A percentile compares a stretch with the other conserved stretches of the same genome.
These are phyloP conservation scores for Megathymus violae DNA, from an alignment of 1,140 invertebrate species.

Conservation along the genomic window DNA sequence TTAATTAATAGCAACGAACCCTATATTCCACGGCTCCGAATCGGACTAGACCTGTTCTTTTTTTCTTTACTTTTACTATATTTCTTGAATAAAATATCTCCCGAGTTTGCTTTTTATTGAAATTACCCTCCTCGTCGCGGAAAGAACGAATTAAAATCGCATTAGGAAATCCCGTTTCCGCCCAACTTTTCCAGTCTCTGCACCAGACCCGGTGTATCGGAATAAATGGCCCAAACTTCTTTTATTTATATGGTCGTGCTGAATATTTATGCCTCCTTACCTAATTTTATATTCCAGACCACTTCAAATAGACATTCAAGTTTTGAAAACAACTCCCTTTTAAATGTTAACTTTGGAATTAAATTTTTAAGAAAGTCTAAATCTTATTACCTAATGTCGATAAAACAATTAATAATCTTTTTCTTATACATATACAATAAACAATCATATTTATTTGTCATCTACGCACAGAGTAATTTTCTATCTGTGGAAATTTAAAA, in stretches of 20 bases:
- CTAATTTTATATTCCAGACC: slow-evolving; percentile 60
- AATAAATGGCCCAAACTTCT: slow-evolving; percentile 79
- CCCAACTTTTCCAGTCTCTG: slow-evolving; percentile 78
- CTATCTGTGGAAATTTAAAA: too few relatives aligned
- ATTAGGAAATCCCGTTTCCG: slow-evolving; percentile 79
- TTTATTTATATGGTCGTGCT: slow-evolving; percentile 79
- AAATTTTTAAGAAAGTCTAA: too few relatives aligned
- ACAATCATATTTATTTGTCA: too few relatives aligned
- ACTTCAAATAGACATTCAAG: slow-evolving; percentile 29
- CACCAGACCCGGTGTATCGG: slow-evolving; percentile 75
- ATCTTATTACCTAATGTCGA: too few relatives aligned
- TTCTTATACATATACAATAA: too few relatives aligned
- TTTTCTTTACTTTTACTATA: slow-evolving; percentile 4
- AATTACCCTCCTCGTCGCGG: slow-evolving; percentile 65
- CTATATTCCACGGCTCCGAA: too few relatives aligned
- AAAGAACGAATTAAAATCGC: slow-evolving; percentile 78
- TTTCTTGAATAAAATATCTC: slow-evolving; percentile 53
- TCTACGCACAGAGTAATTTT: too few relatives aligned
- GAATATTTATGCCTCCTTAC: slow-evolving; percentile 78
- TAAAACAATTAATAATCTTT: too few relatives aligned
- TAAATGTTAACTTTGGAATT: too few relatives aligned
- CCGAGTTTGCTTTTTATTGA: slow-evolving; percentile 67
- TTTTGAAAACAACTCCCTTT: slow-evolving; percentile 23
- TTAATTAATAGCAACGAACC: too few relatives aligned
- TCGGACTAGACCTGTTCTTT: background rate